Evolutionary conservation across 2,113 vertebrate genomes (phyloP), one percentile per base, ranked within the genome.

Genomic region (Pomatorhinus ruficollis): DNA sequence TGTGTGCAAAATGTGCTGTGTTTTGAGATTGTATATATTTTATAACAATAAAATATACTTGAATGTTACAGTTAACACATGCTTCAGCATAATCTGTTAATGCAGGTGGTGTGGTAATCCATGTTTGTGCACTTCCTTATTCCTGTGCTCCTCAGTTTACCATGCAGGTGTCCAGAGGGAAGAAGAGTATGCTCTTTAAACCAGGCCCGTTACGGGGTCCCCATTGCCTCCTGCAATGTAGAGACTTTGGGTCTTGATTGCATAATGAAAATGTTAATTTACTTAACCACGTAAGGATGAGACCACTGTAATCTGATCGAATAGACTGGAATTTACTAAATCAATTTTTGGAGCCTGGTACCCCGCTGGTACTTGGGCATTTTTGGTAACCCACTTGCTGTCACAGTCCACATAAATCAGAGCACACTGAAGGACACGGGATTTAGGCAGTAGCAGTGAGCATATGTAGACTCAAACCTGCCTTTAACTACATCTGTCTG

Each of bases 21-120:
- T 90, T 90, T 89, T 75, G 47, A 87, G 69, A 89, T 49, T 96
- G 76, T 96, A 49, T 90, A 49, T 93, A 60, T 97, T 94, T 90
- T 89, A 11, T 88, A 83, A 88, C 60, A 97, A 97, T 97, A 97
- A 97, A 97, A 89, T 35, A 42, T 35, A 77, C 64, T 64, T 95
- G 75, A 56, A 82, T 6, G 5, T 52, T 84, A 50, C 59, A 71
- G 65, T 69, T 86, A 54, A 85, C 15, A 10, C 21, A 30, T 21
- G 70, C 59, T 74, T 79, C 87, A 95, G 72, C 44, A 88, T 54
- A 13, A 70, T 96, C 56, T 85, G 61, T 81, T 96, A 54, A 83
- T 56, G 42, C 42, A 66, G 66, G 11, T n/a, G 39, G 24, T 76
- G 44, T 42, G 61, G 28, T 86, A 70, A 64, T 76, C 65, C 17